Conservation (phyloP, 2,113 vertebrate genomes). For the Rafetus swinhoei region DNA sequence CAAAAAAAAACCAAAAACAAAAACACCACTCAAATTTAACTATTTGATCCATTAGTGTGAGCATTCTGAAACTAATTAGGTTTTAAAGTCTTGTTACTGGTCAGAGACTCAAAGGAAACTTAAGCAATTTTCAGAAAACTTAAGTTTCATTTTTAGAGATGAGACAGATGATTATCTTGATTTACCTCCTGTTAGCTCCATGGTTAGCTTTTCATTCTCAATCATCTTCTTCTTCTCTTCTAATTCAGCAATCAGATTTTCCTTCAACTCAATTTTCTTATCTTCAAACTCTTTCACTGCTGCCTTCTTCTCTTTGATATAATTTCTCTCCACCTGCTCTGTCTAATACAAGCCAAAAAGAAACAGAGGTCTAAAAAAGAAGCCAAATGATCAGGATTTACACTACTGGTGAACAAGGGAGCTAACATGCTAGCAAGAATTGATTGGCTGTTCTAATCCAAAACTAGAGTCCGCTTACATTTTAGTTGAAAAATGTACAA, state of each 20-base stretch:
- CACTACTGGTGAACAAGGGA: neutral
- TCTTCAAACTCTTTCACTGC: slow-evolving; percentile 99
- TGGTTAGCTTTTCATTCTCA: slow-evolving; percentile 97
- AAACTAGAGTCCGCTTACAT: rapidly evolving
- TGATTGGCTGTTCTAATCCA: neutral
- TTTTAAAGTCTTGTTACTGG: neutral
- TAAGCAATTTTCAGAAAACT: neutral
- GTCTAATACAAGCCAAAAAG: slow-evolving; percentile 81
- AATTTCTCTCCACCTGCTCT: slow-evolving; percentile 97
- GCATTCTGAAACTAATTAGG: neutral
- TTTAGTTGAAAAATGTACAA: neutral
- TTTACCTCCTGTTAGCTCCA: slow-evolving; percentile 97
- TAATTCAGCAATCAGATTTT: slow-evolving; percentile 95
- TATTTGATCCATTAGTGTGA: neutral
- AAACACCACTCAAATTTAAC: neutral
- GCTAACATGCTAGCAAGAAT: neutral
- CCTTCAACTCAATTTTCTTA: slow-evolving; percentile 98
- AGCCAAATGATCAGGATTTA: neutral
- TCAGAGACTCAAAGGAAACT: neutral
- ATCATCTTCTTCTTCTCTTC: slow-evolving; percentile 99
- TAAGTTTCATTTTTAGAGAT: neutral
- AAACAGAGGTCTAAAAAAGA: neutral
- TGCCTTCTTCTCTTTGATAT: slow-evolving; percentile 98
- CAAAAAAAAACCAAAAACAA: no score
- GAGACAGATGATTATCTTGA: neutral